A percentile compares a stretch with the other conserved stretches of the same genome.
phyloP scores from a whole-genome alignment of 1,140 invertebrate genomes.

The Calephelis virginiensis region DNA sequence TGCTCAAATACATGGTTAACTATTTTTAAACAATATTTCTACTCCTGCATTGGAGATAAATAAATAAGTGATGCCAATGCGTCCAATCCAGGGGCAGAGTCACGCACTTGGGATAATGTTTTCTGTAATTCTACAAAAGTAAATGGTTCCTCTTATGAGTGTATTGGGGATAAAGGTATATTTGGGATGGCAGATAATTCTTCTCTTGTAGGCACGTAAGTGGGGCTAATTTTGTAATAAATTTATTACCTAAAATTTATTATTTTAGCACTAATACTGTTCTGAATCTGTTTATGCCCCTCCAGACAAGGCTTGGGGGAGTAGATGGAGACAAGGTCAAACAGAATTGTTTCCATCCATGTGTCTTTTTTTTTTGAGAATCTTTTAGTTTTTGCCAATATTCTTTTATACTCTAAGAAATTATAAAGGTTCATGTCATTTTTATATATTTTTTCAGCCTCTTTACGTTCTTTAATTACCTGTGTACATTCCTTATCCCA shows the following conservation, averaged over 20 bases:
- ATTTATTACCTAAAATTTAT: neutral
- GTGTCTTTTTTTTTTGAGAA: constrained; percentile 1
- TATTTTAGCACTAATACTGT: neutral
- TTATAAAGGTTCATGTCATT: neutral
- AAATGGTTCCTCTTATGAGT: neutral
- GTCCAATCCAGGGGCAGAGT: neutral
- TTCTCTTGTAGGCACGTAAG: neutral
- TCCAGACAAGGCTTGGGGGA: neutral
- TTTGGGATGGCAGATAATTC: neutral
- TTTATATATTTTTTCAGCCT: neutral
- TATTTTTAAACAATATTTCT: neutral
- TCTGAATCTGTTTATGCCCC: neutral
- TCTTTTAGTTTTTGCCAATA: neutral
- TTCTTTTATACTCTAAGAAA: neutral
- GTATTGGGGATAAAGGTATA: neutral
- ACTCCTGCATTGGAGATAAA: neutral
- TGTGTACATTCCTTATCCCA: neutral
- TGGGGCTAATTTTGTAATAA: neutral
- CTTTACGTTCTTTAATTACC: constrained; percentile 1
- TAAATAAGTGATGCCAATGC: neutral
- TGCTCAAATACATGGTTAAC: neutral
- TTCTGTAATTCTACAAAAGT: neutral
- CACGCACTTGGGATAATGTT: neutral
- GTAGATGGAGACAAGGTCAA: neutral
- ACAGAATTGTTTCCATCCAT: neutral